Conservation (phyloP, 2,113 vertebrate species). For the Oriolus oriolus region DNA sequence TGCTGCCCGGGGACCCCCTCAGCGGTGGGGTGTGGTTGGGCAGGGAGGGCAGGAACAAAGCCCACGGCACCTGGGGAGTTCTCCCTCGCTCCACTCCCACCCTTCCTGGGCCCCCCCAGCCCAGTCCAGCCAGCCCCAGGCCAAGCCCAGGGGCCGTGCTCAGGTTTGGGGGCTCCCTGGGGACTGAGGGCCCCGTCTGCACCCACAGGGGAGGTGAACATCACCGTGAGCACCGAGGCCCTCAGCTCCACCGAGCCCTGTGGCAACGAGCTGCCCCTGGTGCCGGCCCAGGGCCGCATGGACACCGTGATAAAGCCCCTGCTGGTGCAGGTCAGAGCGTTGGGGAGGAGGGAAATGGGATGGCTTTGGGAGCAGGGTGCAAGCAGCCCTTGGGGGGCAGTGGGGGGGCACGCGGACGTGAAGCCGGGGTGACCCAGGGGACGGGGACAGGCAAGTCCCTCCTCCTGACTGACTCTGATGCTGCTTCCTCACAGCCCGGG, state of each 20-base stretch:
- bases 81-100: accelerated
- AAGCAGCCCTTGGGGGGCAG: not conserved
- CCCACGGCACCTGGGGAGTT: not conserved
- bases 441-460: not conserved
- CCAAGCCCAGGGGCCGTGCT: not conserved
- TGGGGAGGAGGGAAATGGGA: not conserved
- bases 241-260: slow-evolving; percentile 21
- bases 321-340: slow-evolving; percentile 34
- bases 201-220: slow-evolving; percentile 19
- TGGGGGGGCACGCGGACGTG: accelerated
- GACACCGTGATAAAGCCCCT: slow-evolving; percentile 47
- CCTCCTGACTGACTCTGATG: not conserved
- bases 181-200: accelerated
- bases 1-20: not conserved
- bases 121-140: not conserved
- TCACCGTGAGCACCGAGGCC: not conserved
- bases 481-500: not conserved
- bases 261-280: not conserved
- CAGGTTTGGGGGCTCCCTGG: accelerated
- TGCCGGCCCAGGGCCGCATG: not conserved
- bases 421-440: not conserved
- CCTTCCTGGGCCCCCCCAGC: not conserved
- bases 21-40: not conserved
- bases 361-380: not conserved
- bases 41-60: not conserved